These are phyloP conservation scores for Sinella curviseta DNA, from an alignment of 1,140 invertebrate species.

Conservation along the genomic window DNA sequence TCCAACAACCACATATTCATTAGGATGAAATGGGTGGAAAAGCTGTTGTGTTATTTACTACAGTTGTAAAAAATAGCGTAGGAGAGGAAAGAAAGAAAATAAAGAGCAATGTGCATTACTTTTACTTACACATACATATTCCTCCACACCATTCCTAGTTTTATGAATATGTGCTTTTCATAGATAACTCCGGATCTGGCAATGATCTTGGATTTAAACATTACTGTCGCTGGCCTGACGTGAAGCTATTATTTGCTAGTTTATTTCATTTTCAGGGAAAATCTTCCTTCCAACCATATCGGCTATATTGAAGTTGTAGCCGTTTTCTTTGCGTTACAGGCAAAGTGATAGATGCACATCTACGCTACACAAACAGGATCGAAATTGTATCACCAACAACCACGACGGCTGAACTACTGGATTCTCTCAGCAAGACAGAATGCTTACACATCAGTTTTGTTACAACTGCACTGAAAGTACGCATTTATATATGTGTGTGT, in stretches of 20 bases:
- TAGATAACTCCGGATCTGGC: slow-evolving; percentile 2
- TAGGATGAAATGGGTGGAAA: slow-evolving; percentile 15
- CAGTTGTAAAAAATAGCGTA: background rate
- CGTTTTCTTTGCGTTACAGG: too few relatives aligned
- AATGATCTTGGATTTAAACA: slow-evolving; percentile 18
- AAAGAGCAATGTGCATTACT: background rate
- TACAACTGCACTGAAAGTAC: too few relatives aligned
- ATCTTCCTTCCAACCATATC: too few relatives aligned
- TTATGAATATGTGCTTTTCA: background rate
- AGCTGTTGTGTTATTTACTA: background rate
- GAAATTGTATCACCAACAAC: too few relatives aligned
- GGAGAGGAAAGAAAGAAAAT: background rate
- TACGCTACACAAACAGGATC: too few relatives aligned
- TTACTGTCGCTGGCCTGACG: background rate
- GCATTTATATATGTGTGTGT: too few relatives aligned
- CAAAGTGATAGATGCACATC: too few relatives aligned
- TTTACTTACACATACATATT: background rate
- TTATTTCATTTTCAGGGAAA: background rate
- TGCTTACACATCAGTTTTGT: too few relatives aligned
- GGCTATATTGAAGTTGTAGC: too few relatives aligned
- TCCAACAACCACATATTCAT: slow-evolving; percentile 3
- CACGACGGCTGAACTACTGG: too few relatives aligned
- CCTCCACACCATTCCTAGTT: background rate
- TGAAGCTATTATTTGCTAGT: slow-evolving; percentile 20
- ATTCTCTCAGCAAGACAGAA: too few relatives aligned